These are phyloP conservation scores for Caloenas nicobarica DNA, from an alignment of 2,113 vertebrate genomes.

Conservation along the genomic window DNA sequence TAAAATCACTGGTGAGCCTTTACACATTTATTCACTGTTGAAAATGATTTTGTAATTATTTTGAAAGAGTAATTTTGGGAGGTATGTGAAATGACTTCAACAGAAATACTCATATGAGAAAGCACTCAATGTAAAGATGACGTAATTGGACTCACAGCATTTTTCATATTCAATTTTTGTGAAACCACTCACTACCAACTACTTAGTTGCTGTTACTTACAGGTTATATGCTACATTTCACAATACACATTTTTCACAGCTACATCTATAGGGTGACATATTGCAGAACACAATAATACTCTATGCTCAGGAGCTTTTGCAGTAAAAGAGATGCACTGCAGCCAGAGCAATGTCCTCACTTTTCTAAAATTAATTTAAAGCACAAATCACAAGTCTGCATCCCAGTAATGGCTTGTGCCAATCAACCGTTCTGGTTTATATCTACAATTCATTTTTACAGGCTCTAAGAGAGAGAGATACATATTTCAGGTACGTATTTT, in stretches of 20 bases:
- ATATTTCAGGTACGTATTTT: slow-evolving; percentile 4
- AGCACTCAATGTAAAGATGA: slow-evolving; percentile 45
- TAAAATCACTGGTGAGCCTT: slow-evolving; percentile 55
- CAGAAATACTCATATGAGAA: slow-evolving; percentile 36
- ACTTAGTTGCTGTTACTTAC: slow-evolving; percentile 1
- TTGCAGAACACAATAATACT: not conserved
- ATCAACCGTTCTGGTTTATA: not conserved
- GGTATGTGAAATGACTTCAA: slow-evolving; percentile 45
- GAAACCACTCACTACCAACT: not conserved
- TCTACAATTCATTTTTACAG: not conserved
- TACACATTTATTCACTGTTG: slow-evolving; percentile 53
- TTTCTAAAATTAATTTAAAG: slow-evolving; percentile 14
- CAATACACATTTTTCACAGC: slow-evolving; percentile 2
- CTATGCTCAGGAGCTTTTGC: not conserved
- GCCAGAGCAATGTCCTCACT: not conserved
- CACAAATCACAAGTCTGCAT: not conserved
- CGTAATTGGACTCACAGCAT: not conserved
- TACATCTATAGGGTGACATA: not conserved
- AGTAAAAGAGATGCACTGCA: not conserved
- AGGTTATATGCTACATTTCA: not conserved
- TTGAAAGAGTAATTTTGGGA: slow-evolving; percentile 57
- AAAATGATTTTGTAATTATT: slow-evolving; percentile 67
- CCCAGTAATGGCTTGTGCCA: not conserved
- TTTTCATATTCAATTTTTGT: not conserved
- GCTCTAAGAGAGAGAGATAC: not conserved